Evolutionary conservation across 2,113 vertebrate species (phyloP).

Genomic region (Ariopsis seemanni): DNA sequence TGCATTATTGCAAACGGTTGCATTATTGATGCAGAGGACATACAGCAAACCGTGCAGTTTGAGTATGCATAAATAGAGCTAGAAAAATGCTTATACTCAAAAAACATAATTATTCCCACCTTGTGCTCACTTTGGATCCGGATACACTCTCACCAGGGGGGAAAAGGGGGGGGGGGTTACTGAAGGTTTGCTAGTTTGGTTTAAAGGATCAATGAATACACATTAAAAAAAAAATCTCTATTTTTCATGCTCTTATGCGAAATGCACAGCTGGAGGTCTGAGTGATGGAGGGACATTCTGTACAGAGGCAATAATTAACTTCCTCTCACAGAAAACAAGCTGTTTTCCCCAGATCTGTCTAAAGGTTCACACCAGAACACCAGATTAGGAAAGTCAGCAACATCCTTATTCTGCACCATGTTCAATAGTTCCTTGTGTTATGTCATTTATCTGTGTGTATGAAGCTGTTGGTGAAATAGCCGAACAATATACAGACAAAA

Average conservation of each 20-base stretch:
- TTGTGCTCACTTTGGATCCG: background rate
- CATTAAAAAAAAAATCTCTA: background rate
- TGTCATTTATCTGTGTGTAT: background rate
- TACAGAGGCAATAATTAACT: slow-evolving; percentile 54
- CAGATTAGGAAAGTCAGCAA: background rate
- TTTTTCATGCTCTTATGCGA: background rate
- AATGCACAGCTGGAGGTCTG: background rate
- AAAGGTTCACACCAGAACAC: background rate
- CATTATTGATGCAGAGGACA: slow-evolving; percentile 11
- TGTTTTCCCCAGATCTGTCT: slow-evolving; percentile 29
- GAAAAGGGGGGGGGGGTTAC: background rate
- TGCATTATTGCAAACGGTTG: background rate
- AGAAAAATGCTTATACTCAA: background rate
- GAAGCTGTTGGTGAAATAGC: background rate
- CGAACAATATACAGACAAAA: background rate
- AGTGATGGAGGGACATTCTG: slow-evolving; percentile 15
- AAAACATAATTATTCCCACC: background rate
- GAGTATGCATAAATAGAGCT: background rate
- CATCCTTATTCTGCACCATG: background rate
- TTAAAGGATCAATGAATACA: background rate
- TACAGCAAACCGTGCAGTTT: background rate
- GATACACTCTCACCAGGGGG: background rate
- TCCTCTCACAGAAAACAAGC: slow-evolving; percentile 48
- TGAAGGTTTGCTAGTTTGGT: background rate
- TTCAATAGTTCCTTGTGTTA: background rate